Base-by-base conservation (phyloP, 2,797 vertebrate species). In the Macropodus opercularis region DNA sequence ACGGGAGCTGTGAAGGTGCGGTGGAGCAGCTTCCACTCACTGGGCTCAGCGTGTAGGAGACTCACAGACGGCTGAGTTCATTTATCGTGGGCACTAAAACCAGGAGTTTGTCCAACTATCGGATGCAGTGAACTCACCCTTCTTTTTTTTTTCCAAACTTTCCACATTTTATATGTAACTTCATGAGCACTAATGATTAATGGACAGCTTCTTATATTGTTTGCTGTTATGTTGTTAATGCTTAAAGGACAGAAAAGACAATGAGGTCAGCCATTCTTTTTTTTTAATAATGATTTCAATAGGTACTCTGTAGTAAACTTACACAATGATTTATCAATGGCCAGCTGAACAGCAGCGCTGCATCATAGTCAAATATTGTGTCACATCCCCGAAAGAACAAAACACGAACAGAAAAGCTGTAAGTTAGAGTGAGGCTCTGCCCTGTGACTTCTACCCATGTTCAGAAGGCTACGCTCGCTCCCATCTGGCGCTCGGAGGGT, bases 301-400 rank as follows among this genome's bases (percentile, higher is more conserved):
- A 87, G 91, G 89, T 94, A 94, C 93, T 92, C 80, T 88, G 88
- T 89, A 92, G 93, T 92, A 95, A 92, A 95, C 89, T 91, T 95
- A 94, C 93, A 96, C 91, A 85, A 88, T 78, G 77, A 90, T 92
- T 89, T 80, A 91, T 89, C 88, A 93, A 94, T 93, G 91, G 91
- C 90, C 36, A 38, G 36, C 18, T 38, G n/a, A 9, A 48, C 49
- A 62, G 50, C 47, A 47, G 44, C 55, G 64, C 63, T 70, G 48
- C 15, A 35, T 34, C 68, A 52, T 58, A 39, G 44, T 77, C 60
- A 55, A 31, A 41, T 46, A 32, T 21, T 13, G 18, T 23, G 27
- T 47, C 58, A 56, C 53, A 55, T 48, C 55, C 51, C 44, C 64
- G 46, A 50, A 29, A 62, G 38, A 63, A 71, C 70, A 51, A 67